These are phyloP conservation scores for Ciconia boyciana DNA, from an alignment of 2,113 vertebrate genomes.

Conservation along the genomic window DNA sequence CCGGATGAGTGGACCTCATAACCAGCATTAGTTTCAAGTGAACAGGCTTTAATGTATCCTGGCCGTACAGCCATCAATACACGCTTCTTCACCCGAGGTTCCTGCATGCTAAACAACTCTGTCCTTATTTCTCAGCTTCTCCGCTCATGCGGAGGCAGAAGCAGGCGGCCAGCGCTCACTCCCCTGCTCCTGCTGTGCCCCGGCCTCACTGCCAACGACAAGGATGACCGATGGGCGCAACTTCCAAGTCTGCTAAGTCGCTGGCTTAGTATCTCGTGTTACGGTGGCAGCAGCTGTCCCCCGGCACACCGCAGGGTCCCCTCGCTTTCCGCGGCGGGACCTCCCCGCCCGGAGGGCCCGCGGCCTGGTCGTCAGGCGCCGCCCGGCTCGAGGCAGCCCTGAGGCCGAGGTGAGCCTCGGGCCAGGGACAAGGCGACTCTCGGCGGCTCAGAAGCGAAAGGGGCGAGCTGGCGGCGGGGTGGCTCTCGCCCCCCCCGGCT, in stretches of 20 bases:
- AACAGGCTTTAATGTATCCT: accelerated
- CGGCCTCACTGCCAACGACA: accelerated
- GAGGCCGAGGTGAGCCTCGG: neutral
- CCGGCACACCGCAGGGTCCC: neutral
- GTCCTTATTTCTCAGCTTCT: no score
- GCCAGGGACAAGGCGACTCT: neutral
- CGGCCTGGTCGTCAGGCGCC: neutral
- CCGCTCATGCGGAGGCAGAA: accelerated
- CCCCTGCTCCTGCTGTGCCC: neutral
- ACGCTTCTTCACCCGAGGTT: accelerated
- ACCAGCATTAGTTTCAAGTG: accelerated
- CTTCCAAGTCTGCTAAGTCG: accelerated
- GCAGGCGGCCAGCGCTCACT: accelerated
- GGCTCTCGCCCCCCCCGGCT: no score
- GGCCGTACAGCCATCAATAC: accelerated
- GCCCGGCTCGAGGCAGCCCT: neutral
- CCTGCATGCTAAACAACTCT: accelerated
- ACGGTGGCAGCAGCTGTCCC: neutral
- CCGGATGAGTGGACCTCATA: accelerated
- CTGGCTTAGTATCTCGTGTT: no score
- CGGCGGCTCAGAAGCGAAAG: neutral
- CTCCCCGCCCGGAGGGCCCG: neutral
- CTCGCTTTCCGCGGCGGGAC: no score
- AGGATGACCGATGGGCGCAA: accelerated
- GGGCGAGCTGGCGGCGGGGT: no score